Base-by-base conservation (phyloP, 1,140 invertebrate species). In the Cydia pomonella region DNA sequence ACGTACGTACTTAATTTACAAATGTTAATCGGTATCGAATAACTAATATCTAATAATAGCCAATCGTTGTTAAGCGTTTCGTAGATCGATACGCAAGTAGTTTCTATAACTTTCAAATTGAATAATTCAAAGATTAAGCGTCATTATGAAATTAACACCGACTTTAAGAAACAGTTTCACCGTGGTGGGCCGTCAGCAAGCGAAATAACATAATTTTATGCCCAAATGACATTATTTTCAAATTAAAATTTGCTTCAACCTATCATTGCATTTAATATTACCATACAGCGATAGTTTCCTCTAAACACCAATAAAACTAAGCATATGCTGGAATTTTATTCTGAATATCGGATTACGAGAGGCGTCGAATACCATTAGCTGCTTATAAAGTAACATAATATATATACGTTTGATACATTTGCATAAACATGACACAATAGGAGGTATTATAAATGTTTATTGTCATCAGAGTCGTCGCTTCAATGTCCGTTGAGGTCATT, bases 351-450 rank as follows among this genome's bases (percentile, higher is more conserved):
- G 29, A 38, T 69, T 69, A 33, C 64, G 18, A 29, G 12, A 69
- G 64, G 64, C 29, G 64, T 69, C 64, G 18, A 21, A 69, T 18
- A 21, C 64, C 33, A 69, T 69, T 69, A 69, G 33, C n/a, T 69
- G 29, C 29, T 69, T 69, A 69, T 69, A 38, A 29, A 66, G 64
- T 69, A 29, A 69, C 64, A 69, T 69, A 41, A 38, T 69, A 69
- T 41, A 69, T 69, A 69, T 18, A n/a, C 16, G 16, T 73, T 50
- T 27, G 72, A 73, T 13, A 41, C 12, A 47, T 73, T 73, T 73
- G 72, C 41, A 73, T 73, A 73, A 53, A 53, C 12, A 73, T 73
- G 47, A 53, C 41, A 72, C 69, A 72, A 73, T 53, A 73, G 41
- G 18, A 69, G 64, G n/a, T 29, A 53, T 23, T 59, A 7, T 21